A percentile compares a stretch with the other conserved stretches of the same genome.
Evolutionary conservation across 2,888 invertebrate species (phyloP).

Genomic region (Cephus runcator): DNA sequence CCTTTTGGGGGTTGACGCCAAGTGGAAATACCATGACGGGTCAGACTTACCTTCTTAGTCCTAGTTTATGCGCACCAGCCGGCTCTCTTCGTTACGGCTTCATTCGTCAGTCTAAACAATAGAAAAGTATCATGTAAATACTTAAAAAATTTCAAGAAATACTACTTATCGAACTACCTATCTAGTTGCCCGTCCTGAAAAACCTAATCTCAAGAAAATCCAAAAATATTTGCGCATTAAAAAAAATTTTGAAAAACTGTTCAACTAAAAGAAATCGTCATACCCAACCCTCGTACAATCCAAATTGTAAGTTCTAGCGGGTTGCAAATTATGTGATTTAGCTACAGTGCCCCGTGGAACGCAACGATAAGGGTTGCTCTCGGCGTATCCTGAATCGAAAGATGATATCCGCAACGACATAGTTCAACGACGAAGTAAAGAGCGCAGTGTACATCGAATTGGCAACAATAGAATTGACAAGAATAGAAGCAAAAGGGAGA

Average conservation of each 20-base stretch:
- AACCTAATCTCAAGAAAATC: neutral
- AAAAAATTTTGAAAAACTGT: no score
- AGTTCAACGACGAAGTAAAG: neutral
- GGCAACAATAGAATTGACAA: neutral
- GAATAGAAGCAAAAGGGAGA: conserved; percentile 12
- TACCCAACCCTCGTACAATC: neutral
- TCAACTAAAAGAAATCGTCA: neutral
- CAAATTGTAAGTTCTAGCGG: neutral
- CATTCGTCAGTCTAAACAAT: conserved; percentile 58
- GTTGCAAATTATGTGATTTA: neutral
- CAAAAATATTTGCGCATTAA: neutral
- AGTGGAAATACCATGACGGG: neutral
- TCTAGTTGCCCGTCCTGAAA: neutral
- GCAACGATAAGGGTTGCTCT: neutral
- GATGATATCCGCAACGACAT: neutral
- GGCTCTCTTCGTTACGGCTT: conserved; percentile 58
- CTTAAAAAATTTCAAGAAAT: neutral
- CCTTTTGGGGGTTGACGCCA: neutral
- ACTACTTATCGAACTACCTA: neutral
- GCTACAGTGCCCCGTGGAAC: neutral
- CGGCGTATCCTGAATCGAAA: neutral
- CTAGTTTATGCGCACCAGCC: conserved; percentile 57
- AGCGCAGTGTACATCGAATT: neutral
- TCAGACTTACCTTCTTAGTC: conserved; percentile 54
- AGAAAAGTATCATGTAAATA: neutral